These are phyloP conservation scores for Microcaecilia unicolor DNA, from an alignment of 2,797 vertebrate species.

Conservation along the genomic window DNA sequence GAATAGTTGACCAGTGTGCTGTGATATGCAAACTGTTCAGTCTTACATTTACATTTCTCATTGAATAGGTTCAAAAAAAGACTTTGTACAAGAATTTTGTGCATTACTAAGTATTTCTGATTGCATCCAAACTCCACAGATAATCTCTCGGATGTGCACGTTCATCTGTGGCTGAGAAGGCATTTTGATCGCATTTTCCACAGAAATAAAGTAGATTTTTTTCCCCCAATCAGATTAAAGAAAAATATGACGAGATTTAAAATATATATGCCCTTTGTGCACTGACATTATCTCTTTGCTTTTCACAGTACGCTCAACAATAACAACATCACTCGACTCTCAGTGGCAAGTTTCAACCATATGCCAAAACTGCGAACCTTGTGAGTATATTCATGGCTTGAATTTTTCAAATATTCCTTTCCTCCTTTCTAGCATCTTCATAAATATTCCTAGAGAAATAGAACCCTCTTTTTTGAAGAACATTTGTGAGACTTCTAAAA, in stretches of 20 bases:
- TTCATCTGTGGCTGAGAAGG: not conserved
- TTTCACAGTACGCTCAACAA: conserved; percentile 92
- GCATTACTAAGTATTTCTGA: too few species aligned
- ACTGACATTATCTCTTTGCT: conserved; percentile 17
- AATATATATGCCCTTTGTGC: not conserved
- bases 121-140: too few species aligned
- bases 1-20: too few species aligned
- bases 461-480: not conserved
- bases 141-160: too few species aligned
- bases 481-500: too few species aligned
- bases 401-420: too few species aligned
- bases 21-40: too few species aligned
- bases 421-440: not conserved
- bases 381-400: conserved; percentile 67
- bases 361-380: conserved; percentile 98
- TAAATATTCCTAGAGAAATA: not conserved
- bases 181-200: conserved; percentile 14
- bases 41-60: too few species aligned
- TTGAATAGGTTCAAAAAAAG: too few species aligned
- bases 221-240: too few species aligned
- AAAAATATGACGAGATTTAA: too few species aligned
- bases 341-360: conserved; percentile 97
- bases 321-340: conserved; percentile 93
- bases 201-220: conserved; percentile 5
- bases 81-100: too few species aligned